Conservation (phyloP, 2,888 invertebrate species). For the Xanthia icteritia region DNA sequence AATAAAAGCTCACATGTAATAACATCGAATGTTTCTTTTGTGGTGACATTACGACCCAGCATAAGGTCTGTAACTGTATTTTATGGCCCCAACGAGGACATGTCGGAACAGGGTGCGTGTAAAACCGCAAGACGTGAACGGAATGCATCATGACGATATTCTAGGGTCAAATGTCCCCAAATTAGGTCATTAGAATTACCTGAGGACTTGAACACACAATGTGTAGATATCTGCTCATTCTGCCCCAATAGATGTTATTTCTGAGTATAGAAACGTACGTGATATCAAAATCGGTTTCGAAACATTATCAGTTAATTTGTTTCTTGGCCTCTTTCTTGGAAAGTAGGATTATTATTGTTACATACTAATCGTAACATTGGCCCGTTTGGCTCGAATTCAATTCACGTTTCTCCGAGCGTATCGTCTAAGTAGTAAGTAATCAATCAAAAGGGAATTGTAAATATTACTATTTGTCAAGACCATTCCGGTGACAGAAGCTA, state of each 20-base stretch:
- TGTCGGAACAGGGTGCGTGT: constrained; percentile 25
- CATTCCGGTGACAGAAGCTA: too few relatives aligned
- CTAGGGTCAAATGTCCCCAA: constrained; percentile 33
- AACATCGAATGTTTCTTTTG: neutral
- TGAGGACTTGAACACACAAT: neutral
- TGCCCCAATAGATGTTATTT: constrained; percentile 22
- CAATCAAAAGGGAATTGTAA: constrained; percentile 1
- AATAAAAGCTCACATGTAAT: neutral
- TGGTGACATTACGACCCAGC: constrained; percentile 19
- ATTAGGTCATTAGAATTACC: constrained; percentile 34
- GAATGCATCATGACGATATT: constrained; percentile 30
- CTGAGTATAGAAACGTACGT: constrained; percentile 6
- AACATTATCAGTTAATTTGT: constrained; percentile 40
- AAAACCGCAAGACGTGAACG: constrained; percentile 45
- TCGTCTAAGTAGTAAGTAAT: constrained; percentile 26
- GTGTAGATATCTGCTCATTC: constrained; percentile 3
- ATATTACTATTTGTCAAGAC: neutral
- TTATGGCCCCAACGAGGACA: constrained; percentile 18
- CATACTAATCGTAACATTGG: constrained; percentile 56
- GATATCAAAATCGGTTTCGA: constrained; percentile 18
- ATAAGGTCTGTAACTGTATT: constrained; percentile 36
- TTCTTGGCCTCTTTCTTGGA: constrained; percentile 39
- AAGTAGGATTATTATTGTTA: constrained; percentile 44
- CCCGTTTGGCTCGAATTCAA: constrained; percentile 49
- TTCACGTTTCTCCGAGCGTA: constrained; percentile 30